Percentiles rank a stretch among this genome's conserved stretches.
phyloP scores from a whole-genome alignment of 2,113 vertebrate genomes.

The Amia ocellicauda region DNA sequence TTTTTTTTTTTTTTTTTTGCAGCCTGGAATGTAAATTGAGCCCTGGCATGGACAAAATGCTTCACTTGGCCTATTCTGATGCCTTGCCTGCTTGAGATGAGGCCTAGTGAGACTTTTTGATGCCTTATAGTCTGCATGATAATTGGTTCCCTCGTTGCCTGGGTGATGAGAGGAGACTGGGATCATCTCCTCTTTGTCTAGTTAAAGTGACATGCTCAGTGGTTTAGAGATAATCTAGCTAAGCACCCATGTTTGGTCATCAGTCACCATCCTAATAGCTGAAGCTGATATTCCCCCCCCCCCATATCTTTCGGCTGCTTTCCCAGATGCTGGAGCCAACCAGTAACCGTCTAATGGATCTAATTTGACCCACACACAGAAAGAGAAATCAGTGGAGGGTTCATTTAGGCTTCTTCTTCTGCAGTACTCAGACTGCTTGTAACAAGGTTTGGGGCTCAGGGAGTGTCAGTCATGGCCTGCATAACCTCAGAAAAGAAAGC shows the following conservation, averaged over 20 bases:
- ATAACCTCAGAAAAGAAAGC: conserved; percentile 48
- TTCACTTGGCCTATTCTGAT: conserved; percentile 42
- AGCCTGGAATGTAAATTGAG: conserved; percentile 43
- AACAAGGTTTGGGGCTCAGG: conserved; percentile 75
- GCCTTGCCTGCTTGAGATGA: conserved; percentile 36
- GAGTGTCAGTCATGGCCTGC: conserved; percentile 55
- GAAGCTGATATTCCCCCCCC: conserved; percentile 17
- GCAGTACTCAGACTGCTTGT: conserved; percentile 62
- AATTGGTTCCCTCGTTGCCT: conserved; percentile 57
- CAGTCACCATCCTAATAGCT: conserved; percentile 45
- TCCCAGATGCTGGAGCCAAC: conserved; percentile 50
- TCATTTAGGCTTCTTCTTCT: conserved; percentile 40
- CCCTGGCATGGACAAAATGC: conserved; percentile 34
- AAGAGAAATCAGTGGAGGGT: conserved; percentile 58
- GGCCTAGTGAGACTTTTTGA: conserved; percentile 37
- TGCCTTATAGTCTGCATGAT: conserved; percentile 36
- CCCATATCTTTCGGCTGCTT: conserved; percentile 12
- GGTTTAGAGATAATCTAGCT: conserved; percentile 51
- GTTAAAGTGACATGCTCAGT: conserved; percentile 49
- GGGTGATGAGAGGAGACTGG: conserved; percentile 53
- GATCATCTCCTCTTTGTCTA: conserved; percentile 57
- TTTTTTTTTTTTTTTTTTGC: too few relatives aligned
- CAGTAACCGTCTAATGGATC: conserved; percentile 54
- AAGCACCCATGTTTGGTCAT: conserved; percentile 47
- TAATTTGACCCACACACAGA: conserved; percentile 65